These are phyloP conservation scores for Didymodactylos carnosus DNA, from an alignment of 2,888 invertebrate genomes.

Conservation along the genomic window DNA sequence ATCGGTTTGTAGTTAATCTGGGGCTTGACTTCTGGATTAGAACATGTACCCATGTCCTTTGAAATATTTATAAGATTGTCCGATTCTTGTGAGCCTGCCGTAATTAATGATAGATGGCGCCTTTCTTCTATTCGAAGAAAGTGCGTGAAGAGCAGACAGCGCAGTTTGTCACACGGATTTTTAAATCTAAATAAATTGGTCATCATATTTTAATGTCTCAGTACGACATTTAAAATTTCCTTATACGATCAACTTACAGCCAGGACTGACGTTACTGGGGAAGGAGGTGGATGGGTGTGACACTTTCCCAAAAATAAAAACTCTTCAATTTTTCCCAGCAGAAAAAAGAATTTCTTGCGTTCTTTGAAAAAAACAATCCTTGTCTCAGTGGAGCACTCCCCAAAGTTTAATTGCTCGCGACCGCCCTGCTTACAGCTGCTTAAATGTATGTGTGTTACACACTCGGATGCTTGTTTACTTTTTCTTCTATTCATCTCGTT, in stretches of 20 bases:
- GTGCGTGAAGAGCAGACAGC: background rate
- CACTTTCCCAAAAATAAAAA: too few species aligned
- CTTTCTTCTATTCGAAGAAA: background rate
- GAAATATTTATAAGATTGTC: background rate
- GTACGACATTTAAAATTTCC: background rate
- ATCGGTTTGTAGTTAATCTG: background rate
- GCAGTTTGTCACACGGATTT: background rate
- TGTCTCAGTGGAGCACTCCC: too few species aligned
- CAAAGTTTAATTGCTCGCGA: too few species aligned
- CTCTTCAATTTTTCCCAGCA: too few species aligned
- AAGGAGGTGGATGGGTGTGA: too few species aligned
- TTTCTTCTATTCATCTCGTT: background rate
- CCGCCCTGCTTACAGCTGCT: too few species aligned
- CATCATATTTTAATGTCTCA: background rate
- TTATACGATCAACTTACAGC: too few species aligned
- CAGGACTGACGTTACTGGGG: too few species aligned
- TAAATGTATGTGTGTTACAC: too few species aligned
- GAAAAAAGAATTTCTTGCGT: too few species aligned
- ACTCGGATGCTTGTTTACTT: background rate
- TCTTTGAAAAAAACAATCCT: too few species aligned
- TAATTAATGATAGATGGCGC: background rate
- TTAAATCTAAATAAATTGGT: background rate
- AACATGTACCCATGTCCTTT: background rate
- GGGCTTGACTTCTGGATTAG: background rate
- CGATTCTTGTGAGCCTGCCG: background rate